Conservation (phyloP, 2,113 vertebrate genomes). For the Antennarius striatus region DNA sequence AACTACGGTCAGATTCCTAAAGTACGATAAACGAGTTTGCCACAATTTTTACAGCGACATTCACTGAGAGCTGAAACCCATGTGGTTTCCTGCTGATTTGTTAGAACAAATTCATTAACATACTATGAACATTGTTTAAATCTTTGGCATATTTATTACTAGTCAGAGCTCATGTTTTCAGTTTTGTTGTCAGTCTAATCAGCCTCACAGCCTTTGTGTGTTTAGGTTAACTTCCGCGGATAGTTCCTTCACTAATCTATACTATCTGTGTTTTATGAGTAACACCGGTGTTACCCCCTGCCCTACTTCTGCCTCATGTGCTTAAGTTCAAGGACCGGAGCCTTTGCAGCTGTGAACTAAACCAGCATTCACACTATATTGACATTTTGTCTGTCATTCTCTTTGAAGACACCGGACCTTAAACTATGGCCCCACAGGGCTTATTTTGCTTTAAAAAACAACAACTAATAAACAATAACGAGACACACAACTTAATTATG, state of each 20-base stretch:
- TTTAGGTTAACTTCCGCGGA: too few species aligned
- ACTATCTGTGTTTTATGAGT: slow-evolving; percentile 8
- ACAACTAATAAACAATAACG: too few species aligned
- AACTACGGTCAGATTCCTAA: not conserved
- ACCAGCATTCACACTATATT: too few species aligned
- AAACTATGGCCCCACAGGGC: too few species aligned
- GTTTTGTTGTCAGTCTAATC: slow-evolving; percentile 20
- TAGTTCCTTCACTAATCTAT: slow-evolving; percentile 55
- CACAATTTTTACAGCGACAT: too few species aligned
- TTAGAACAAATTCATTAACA: not conserved
- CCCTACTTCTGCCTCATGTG: slow-evolving; percentile 21
- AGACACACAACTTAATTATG: slow-evolving; percentile 7
- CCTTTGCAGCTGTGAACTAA: not conserved
- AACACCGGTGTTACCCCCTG: slow-evolving; percentile 25
- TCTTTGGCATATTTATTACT: not conserved
- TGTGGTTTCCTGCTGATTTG: not conserved
- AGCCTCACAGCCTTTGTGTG: slow-evolving; percentile 37
- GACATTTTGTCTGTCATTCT: not conserved
- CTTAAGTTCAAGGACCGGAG: slow-evolving; percentile 12
- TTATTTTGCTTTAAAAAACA: too few species aligned
- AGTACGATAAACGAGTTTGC: not conserved
- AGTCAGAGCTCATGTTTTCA: not conserved
- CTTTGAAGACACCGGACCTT: too few species aligned
- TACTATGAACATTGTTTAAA: not conserved
- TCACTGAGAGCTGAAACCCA: not conserved